Conservation (phyloP, 1,140 invertebrate species). For the Belonocnema kinseyi region DNA sequence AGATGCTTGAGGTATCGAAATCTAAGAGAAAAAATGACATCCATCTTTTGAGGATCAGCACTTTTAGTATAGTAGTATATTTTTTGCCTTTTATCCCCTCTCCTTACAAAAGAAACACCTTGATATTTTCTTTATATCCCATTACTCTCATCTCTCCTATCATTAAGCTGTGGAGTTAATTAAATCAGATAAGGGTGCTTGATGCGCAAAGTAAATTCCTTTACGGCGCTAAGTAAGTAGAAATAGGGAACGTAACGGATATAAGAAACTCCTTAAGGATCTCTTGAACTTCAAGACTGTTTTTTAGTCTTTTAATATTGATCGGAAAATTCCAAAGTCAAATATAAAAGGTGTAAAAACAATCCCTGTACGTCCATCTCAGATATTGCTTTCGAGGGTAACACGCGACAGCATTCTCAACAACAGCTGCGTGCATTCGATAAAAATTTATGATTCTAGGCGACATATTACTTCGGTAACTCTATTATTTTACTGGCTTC, state of each 20-base stretch:
- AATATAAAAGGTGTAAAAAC: neutral
- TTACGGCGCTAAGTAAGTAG: too few relatives aligned
- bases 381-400: constrained; percentile 17
- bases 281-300: neutral
- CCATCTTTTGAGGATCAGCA: too few relatives aligned
- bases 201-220: too few relatives aligned
- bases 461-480: neutral
- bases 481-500: neutral
- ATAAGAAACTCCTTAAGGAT: neutral
- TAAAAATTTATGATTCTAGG: constrained; percentile 7
- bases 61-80: too few relatives aligned
- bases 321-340: neutral
- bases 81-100: too few relatives aligned
- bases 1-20: too few relatives aligned
- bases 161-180: too few relatives aligned
- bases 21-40: too few relatives aligned
- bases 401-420: neutral
- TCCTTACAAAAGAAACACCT: too few relatives aligned
- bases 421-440: neutral
- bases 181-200: too few relatives aligned
- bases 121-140: too few relatives aligned
- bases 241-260: neutral
- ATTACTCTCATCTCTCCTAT: too few relatives aligned
- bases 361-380: neutral
- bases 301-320: neutral